Evolutionary conservation across 2,888 invertebrate species (phyloP), one percentile per base, ranked within the genome.

Genomic region (Tiphia femorata): DNA sequence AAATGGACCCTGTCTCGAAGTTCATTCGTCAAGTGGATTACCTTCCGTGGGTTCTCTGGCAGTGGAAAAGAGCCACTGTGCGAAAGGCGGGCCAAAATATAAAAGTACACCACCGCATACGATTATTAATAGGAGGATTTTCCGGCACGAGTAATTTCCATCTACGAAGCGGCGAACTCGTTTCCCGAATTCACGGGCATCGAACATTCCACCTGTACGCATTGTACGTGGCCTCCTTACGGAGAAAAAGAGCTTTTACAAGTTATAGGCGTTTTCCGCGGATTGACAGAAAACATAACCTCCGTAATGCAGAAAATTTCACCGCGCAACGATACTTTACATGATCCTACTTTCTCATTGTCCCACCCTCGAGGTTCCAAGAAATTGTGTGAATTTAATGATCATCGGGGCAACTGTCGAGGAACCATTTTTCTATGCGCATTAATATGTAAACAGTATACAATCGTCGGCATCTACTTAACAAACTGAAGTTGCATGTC

Each of bases 81-180:
- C 86, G 17, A 92, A 76, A 23, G 87, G 85, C 27, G 92, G 91
- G 41, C 91, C 88, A 41, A 90, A 79, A 75, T 92, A 92, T 4
- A 91, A 80, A 33, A 90, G 80, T 48, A 91, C 50, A 2, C 70
- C 78, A 30, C 81, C 75, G 46, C 73, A 73, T 5, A 79, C 43
- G 5, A 81, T 53, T 14, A 79, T 29, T 2, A 81, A 25, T 12
- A 82, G 14, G 2, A 81, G 64, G 27, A 82, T 70, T 58, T 79
- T 81, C 10, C 80, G 72, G 59, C 73, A 81, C 2, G 81, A 80
- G 40, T 77, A 81, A 71, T 80, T 81, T 7, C 74, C 72, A 40
- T 81, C 81, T 6, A 78, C 29, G 6, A 77, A 51, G 12, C 81
- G 72, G 38, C 78, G 68, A 14, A 82, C 57, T 8, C 81, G 71